These are phyloP conservation scores for Trachelus troglodyta DNA, from an alignment of 2,888 invertebrate species.

Conservation along the genomic window DNA sequence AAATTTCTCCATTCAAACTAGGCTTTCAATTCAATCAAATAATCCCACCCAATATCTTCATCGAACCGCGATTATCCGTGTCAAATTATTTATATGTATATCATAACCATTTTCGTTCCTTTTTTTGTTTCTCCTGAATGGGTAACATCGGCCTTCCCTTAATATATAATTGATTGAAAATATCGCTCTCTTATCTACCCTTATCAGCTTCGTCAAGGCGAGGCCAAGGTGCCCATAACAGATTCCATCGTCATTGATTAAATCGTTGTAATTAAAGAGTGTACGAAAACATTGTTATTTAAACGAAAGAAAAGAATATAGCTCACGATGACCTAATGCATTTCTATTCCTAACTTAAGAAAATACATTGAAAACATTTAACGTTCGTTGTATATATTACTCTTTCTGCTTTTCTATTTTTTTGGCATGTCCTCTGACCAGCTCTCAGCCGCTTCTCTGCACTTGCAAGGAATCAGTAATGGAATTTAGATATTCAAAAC, in stretches of 20 bases:
- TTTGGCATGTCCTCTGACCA: constrained; percentile 64
- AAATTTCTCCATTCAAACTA: background rate
- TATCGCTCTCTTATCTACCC: constrained; percentile 13
- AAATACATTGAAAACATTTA: constrained; percentile 3
- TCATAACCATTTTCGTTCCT: background rate
- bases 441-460: constrained; percentile 22
- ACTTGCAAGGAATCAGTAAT: constrained; percentile 30
- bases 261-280: background rate
- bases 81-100: background rate
- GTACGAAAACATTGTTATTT: background rate
- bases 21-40: background rate
- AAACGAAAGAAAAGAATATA: constrained; percentile 6
- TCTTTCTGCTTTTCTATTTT: constrained; percentile 35
- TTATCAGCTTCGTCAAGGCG: constrained; percentile 49
- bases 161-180: constrained; percentile 29
- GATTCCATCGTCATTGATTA: constrained; percentile 23
- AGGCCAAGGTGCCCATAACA: constrained; percentile 65
- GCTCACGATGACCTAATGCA: background rate
- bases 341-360: constrained; percentile 8
- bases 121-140: constrained; percentile 40
- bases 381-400: constrained; percentile 41
- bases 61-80: background rate
- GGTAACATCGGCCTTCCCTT: constrained; percentile 65
- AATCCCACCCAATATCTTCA: background rate
- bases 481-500: background rate